Base-by-base conservation (phyloP, 2,113 vertebrate genomes). In the Corvus cornix region DNA sequence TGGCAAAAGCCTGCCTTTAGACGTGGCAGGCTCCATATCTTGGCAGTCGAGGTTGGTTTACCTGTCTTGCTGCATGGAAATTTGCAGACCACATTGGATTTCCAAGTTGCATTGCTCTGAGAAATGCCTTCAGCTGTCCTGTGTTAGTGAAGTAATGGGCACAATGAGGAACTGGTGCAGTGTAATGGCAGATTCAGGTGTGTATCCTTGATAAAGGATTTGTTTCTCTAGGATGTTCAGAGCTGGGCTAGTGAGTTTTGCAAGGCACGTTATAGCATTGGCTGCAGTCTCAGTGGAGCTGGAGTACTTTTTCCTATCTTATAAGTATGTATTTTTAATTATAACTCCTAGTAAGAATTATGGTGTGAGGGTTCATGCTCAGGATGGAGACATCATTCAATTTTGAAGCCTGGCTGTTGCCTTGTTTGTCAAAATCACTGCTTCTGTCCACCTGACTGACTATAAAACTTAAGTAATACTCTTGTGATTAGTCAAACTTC, bases 321-420 rank as follows among this genome's bases (percentile, higher is more conserved):
- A 59, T 64, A 22, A 41, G 20, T 60, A 39, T 70, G 16, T 77
- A 67, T 86, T 90, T 85, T 77, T 80, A 76, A 48, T 94, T 93
- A 21, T 31, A 63, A 30, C 16, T 56, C 11, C 5, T 63, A 48
- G 35, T 77, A 74, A 1, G 3, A 75, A 24, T 73, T 82, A 27
- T 0, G 0, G 4, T 35, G 13, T 21, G 30, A 18, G 23, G 15
- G 5, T 44, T 90, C 30, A 11, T 30, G 46, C 22, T 80, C 20
- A 12, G 55, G 53, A 17, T 30, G n/a, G 28, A 63, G 59, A 58
- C 10, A 35, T 16, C 8, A 5, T 44, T 89, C 15, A 2, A 0
- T 95, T 93, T 83, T 6, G 8, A 52, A 88, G 63, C 22, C 30
- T 53, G 30, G 10, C 26, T 56, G 9, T 85, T 91, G 26, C 11